phyloP scores from a whole-genome alignment of 64 coral and sea anemone species.

The Actinia tenebrosa region DNA sequence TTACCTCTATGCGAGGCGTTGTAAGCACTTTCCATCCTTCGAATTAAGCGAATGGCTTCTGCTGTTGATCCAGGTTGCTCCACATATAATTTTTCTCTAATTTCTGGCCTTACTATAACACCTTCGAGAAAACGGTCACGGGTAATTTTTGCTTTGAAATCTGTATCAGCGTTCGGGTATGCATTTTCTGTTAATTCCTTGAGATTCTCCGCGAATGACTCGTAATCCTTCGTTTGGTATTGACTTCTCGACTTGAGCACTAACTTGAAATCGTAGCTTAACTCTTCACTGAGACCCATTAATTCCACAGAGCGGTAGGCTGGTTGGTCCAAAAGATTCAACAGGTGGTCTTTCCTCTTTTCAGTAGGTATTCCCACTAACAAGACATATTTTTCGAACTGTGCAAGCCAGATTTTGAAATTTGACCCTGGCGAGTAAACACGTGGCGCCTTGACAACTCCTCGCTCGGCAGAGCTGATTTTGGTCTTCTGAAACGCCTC shows the following conservation, averaged over 20 bases:
- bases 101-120: constrained; percentile 12
- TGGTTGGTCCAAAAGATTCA: not conserved
- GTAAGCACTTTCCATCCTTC: constrained; percentile 36
- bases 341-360: not conserved
- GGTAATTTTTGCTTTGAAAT: constrained; percentile 30
- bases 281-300: not conserved
- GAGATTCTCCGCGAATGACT: constrained; percentile 35
- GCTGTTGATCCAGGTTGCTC: constrained; percentile 22
- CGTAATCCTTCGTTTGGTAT: constrained; percentile 5
- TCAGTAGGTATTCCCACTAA: not conserved
- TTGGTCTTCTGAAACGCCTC: no score
- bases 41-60: constrained; percentile 33
- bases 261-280: constrained; percentile 39
- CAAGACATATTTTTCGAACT: not conserved
- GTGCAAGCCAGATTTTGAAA: not conserved
- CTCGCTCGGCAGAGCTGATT: no score
- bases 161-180: constrained; percentile 19
- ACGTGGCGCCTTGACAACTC: no score
- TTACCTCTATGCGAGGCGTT: not conserved
- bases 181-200: constrained; percentile 41
- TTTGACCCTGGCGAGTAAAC: not conserved
- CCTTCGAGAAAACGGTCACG: constrained; percentile 32
- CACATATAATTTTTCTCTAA: constrained; percentile 28
- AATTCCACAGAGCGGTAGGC: not conserved
- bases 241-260: constrained; percentile 19